Evolutionary conservation across 2,888 invertebrate species (phyloP).

Genomic region (Sesamia inferens): DNA sequence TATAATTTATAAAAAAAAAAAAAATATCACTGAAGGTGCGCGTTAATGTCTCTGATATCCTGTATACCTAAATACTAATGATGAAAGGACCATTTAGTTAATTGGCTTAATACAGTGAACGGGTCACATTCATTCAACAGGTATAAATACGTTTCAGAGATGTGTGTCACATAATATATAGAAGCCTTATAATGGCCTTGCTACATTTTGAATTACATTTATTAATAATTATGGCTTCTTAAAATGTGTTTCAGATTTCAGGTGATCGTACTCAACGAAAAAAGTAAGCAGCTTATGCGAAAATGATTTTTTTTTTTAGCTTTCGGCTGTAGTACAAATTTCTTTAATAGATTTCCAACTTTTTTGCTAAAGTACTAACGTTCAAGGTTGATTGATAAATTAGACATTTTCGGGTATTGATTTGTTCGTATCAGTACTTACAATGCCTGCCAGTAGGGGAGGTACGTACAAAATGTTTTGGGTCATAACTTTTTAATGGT

Average conservation of each 20-base stretch:
- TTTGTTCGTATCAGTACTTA: neutral
- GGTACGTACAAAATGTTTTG: too few species aligned
- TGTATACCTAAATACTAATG: neutral
- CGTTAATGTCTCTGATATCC: neutral
- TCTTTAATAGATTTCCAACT: too few species aligned
- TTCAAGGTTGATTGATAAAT: too few species aligned
- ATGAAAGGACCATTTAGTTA: constrained; percentile 20
- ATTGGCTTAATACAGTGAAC: constrained; percentile 43
- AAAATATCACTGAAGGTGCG: neutral
- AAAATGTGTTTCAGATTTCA: constrained; percentile 1
- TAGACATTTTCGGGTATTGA: too few species aligned
- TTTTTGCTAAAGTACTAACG: too few species aligned
- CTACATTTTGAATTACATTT: neutral
- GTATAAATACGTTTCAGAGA: constrained; percentile 42
- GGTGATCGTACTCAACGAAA: neutral
- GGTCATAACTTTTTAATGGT: too few species aligned
- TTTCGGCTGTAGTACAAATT: neutral
- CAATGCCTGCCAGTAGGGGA: neutral
- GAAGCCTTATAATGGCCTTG: neutral
- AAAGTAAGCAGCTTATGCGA: neutral
- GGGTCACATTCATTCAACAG: constrained; percentile 52
- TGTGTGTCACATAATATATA: constrained; percentile 6
- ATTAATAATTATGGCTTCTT: neutral
- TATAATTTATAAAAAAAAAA: too few species aligned
- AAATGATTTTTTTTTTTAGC: neutral